A percentile compares a stretch with the other conserved stretches of the same genome.
Conservation (phyloP, 2,113 vertebrate species). For the Callopanchax toddi region DNA sequence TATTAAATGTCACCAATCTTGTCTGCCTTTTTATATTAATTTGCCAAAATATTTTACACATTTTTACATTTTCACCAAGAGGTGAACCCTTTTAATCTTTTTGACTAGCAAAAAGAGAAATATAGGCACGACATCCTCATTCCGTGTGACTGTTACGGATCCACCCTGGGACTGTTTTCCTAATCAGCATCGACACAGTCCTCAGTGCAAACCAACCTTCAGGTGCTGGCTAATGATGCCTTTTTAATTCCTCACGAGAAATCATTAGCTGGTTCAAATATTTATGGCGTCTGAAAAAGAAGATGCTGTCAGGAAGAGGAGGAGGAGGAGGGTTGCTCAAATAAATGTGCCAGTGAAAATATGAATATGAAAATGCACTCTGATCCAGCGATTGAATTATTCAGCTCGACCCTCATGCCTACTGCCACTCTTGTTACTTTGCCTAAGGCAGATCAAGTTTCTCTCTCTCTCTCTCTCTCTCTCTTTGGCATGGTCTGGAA, state of each 20-base stretch:
- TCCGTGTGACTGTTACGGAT: slow-evolving; percentile 25
- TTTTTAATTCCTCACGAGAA: slow-evolving; percentile 69
- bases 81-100: neutral
- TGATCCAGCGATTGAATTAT: slow-evolving; percentile 72
- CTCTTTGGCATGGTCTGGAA: slow-evolving; percentile 24
- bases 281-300: slow-evolving; percentile 60
- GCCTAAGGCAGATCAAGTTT: slow-evolving; percentile 54
- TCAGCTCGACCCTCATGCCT: slow-evolving; percentile 67
- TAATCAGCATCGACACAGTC: slow-evolving; percentile 57
- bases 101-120: slow-evolving; percentile 28
- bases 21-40: neutral
- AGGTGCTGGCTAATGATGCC: slow-evolving; percentile 60
- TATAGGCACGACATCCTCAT: slow-evolving; percentile 17
- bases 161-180: slow-evolving; percentile 47
- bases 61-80: neutral
- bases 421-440: slow-evolving; percentile 59
- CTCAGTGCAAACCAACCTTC: slow-evolving; percentile 52
- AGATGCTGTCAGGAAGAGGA: slow-evolving; percentile 45
- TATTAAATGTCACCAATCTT: no score
- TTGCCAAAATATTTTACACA: neutral
- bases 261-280: slow-evolving; percentile 68
- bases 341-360: slow-evolving; percentile 64
- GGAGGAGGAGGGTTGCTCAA: slow-evolving; percentile 27
- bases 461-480: neutral
- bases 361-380: slow-evolving; percentile 70